These are phyloP conservation scores for Spinus pinus DNA, from an alignment of 2,797 vertebrate genomes.

Conservation along the genomic window DNA sequence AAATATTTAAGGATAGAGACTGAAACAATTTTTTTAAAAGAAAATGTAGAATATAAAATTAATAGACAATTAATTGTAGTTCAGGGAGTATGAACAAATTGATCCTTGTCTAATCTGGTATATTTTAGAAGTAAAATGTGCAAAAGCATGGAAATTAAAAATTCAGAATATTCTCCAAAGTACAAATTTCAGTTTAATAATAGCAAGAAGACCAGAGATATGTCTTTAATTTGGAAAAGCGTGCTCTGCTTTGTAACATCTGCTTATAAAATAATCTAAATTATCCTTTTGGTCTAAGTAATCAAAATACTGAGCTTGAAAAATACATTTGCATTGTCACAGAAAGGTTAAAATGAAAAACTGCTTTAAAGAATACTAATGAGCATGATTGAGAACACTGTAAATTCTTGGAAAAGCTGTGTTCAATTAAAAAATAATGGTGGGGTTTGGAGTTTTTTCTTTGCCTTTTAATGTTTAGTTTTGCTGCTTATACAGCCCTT, in stretches of 20 bases:
- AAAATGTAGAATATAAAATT: background rate
- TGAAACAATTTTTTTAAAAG: background rate
- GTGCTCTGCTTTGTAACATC: background rate
- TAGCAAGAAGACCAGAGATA: background rate
- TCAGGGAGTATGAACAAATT: background rate
- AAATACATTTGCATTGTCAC: background rate
- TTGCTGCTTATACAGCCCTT: background rate
- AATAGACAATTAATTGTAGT: background rate
- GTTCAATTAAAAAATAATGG: background rate
- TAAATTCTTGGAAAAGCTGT: background rate
- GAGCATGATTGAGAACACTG: background rate
- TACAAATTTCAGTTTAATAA: background rate
- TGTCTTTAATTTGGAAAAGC: background rate
- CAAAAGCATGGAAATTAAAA: background rate
- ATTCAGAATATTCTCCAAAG: background rate
- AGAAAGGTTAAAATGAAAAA: background rate
- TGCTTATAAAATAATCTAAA: background rate
- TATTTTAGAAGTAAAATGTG: background rate
- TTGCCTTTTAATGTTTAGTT: background rate
- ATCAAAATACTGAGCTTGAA: background rate
- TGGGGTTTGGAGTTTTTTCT: accelerated
- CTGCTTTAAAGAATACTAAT: background rate
- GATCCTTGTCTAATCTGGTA: background rate
- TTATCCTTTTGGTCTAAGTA: background rate
- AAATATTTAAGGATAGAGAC: background rate